phyloP scores from a whole-genome alignment of 2,797 vertebrate species.

The Aphelocoma californica region DNA sequence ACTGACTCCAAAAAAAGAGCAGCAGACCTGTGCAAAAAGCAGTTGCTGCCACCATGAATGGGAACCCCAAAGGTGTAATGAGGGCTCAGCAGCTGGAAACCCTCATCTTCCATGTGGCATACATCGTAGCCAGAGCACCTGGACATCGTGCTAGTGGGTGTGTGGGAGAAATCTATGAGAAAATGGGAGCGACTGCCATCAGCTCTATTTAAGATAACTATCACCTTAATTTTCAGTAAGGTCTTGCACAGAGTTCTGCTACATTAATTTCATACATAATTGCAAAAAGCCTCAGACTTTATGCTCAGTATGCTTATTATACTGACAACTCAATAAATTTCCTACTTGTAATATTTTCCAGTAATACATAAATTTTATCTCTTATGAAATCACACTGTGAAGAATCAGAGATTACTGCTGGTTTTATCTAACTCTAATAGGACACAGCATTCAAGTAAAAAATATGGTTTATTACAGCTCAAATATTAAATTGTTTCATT shows the following conservation, averaged over 20 bases:
- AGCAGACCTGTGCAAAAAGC: not conserved
- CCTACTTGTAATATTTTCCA: slow-evolving; percentile 2
- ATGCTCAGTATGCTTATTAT: not conserved
- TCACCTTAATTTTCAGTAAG: not conserved
- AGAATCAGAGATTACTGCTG: slow-evolving; percentile 6
- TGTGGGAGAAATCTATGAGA: not conserved
- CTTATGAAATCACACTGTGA: slow-evolving; percentile 39
- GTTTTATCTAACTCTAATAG: slow-evolving; percentile 24
- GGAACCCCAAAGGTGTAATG: not conserved
- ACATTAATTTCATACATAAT: slow-evolving; percentile 22
- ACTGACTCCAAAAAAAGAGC: not conserved
- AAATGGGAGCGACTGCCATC: not conserved
- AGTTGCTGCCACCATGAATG: not conserved
- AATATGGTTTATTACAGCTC: not conserved
- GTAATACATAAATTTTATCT: slow-evolving; percentile 29
- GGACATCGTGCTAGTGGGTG: rapidly evolving
- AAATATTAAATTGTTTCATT: not conserved
- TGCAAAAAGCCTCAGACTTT: not conserved
- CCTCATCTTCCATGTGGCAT: not conserved
- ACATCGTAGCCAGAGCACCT: not conserved
- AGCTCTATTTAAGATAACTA: not conserved
- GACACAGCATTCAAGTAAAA: not conserved
- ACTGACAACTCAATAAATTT: slow-evolving; percentile 40
- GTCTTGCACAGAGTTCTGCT: not conserved
- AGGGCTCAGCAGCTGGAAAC: not conserved